Conservation (phyloP, 2,113 vertebrate genomes). For the Arizona elegans region DNA sequence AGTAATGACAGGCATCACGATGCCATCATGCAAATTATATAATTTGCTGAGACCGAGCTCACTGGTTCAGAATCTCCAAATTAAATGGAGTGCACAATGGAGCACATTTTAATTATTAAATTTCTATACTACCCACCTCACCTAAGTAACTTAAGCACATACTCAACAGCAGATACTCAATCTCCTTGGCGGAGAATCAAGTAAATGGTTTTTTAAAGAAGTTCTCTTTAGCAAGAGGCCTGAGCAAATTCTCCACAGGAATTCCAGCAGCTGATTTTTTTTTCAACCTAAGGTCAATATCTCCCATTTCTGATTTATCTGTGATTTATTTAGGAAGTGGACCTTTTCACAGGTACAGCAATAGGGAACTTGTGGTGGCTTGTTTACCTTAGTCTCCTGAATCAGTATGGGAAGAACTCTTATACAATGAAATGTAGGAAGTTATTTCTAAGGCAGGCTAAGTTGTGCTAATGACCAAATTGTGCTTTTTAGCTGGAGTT, state of each 20-base stretch:
- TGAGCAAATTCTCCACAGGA: background rate
- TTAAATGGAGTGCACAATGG: background rate
- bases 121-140: too few species aligned
- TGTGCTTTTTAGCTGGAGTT: background rate
- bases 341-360: background rate
- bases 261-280: background rate
- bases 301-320: background rate
- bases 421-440: background rate
- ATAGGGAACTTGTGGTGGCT: background rate
- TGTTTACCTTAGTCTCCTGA: background rate
- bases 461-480: background rate
- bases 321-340: background rate
- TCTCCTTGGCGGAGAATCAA: background rate
- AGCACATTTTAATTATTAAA: background rate
- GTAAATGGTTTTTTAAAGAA: background rate
- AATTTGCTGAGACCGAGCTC: background rate
- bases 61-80: background rate
- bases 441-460: background rate
- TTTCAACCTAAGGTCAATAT: background rate
- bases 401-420: background rate
- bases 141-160: too few species aligned
- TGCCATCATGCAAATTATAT: too few species aligned
- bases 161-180: background rate
- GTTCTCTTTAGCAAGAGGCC: background rate
- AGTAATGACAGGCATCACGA: too few species aligned